These are phyloP conservation scores for Paelopatides confundens DNA, from an alignment of 53 echinoderm and acorn worm genomes.

Conservation along the genomic window DNA sequence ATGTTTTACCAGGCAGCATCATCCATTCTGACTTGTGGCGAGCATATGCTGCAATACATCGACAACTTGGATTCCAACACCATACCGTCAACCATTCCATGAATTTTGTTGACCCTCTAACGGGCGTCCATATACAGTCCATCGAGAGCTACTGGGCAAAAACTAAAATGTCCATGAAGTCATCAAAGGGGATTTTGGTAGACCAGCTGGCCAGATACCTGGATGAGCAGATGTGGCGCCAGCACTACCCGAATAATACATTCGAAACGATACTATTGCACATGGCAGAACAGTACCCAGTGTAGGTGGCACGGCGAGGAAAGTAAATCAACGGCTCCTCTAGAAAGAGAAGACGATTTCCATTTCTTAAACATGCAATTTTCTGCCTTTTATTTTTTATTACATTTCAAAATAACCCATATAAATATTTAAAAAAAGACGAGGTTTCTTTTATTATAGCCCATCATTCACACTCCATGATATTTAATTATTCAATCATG, in stretches of 20 bases:
- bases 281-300: background rate
- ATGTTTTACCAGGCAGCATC: no score
- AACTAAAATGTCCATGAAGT: constrained; percentile 1
- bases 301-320: no score
- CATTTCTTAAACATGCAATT: no score
- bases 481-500: no score
- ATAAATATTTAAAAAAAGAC: no score
- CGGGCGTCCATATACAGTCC: background rate
- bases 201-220: background rate
- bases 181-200: background rate
- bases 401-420: no score
- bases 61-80: background rate
- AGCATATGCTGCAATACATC: background rate
- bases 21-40: constrained; percentile 16
- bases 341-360: no score
- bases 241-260: background rate
- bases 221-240: constrained; percentile 13
- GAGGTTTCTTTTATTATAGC: no score
- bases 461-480: no score
- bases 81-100: background rate
- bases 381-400: no score
- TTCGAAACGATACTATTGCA: background rate
- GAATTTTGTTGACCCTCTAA: background rate
- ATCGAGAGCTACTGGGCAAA: constrained; percentile 22
- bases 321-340: no score